These are phyloP conservation scores for Nymphalis c-album DNA, from an alignment of 2,888 invertebrate species.

Conservation along the genomic window DNA sequence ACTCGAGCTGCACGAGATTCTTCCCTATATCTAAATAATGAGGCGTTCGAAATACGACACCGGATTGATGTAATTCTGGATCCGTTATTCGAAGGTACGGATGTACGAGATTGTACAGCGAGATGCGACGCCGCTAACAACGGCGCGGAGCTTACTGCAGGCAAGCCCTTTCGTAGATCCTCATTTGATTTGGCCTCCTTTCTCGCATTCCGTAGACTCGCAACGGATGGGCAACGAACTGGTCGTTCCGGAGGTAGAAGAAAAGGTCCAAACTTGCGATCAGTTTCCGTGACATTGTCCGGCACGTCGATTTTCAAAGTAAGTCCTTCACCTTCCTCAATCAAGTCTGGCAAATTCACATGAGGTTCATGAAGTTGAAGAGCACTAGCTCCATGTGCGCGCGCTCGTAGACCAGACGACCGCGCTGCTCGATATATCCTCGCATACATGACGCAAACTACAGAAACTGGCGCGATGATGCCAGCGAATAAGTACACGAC, in stretches of 20 bases:
- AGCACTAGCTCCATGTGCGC: conserved; percentile 75
- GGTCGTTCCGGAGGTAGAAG: conserved; percentile 72
- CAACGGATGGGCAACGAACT: conserved; percentile 72
- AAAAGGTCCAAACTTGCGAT: conserved; percentile 72
- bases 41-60: conserved; percentile 91
- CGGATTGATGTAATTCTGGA: conserved; percentile 88
- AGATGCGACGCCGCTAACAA: conserved; percentile 68
- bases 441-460: conserved; percentile 87
- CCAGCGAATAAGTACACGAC: conserved; percentile 67
- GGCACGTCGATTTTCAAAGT: conserved; percentile 71
- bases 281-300: conserved; percentile 54
- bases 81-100: conserved; percentile 72
- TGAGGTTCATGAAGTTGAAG: conserved; percentile 76
- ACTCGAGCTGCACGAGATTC: conserved; percentile 94
- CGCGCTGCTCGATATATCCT: conserved; percentile 89
- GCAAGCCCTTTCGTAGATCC: conserved; percentile 66
- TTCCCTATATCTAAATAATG: conserved; percentile 91
- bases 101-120: conserved; percentile 60
- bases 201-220: conserved; percentile 67
- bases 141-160: conserved; percentile 79
- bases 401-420: conserved; percentile 81
- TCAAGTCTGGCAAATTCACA: conserved; percentile 66
- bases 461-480: conserved; percentile 75
- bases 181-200: conserved; percentile 70
- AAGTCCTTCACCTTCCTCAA: conserved; percentile 71